Evolutionary conservation across 2,113 vertebrate genomes (phyloP).

Genomic region (Nymphicus hollandicus): DNA sequence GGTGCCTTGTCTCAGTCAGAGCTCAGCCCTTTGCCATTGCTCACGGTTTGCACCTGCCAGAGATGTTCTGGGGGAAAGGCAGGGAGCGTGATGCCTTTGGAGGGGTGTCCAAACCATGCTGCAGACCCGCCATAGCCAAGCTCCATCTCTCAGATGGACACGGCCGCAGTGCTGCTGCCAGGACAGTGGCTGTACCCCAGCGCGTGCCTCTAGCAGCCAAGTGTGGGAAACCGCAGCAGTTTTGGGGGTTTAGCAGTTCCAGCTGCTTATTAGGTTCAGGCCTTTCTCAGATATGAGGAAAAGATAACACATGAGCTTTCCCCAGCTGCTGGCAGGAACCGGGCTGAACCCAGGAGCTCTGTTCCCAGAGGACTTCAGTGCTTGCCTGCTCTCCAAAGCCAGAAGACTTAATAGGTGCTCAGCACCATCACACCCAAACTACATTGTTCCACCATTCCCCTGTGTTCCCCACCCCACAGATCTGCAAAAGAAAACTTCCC

Average conservation of each 20-base stretch:
- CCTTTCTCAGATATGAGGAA: neutral
- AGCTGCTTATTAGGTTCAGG: neutral
- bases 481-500: neutral
- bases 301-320: neutral
- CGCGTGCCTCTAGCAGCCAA: neutral
- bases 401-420: neutral
- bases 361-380: neutral
- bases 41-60: neutral
- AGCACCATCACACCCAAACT: neutral
- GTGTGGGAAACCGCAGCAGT: neutral
- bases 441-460: neutral
- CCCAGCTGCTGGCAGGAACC: accelerated
- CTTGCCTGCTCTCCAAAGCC: neutral
- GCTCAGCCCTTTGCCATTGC: neutral
- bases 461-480: neutral
- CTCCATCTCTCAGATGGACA: neutral
- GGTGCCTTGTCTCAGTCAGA: neutral
- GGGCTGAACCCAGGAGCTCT: neutral
- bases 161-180: accelerated
- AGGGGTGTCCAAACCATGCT: neutral
- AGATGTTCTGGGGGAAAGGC: neutral
- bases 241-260: neutral
- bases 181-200: neutral
- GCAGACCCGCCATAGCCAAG: accelerated
- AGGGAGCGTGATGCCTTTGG: neutral